Conservation (phyloP, 2,113 vertebrate genomes). For the Aspidoscelis tigris region DNA sequence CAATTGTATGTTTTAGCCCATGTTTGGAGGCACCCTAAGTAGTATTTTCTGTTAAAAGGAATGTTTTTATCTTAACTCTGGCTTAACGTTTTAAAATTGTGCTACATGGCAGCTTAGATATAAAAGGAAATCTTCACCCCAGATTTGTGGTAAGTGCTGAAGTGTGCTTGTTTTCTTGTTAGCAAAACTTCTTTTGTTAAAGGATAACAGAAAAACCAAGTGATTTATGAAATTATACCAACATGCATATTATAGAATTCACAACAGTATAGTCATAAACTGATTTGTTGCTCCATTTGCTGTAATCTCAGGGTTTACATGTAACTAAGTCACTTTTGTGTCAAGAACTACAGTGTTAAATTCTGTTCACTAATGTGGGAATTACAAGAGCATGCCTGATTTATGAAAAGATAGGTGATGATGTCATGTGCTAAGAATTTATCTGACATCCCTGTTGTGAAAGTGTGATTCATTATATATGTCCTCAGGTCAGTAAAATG, state of each 20-base stretch:
- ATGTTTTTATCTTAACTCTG: too few relatives aligned
- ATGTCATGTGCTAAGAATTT: neutral
- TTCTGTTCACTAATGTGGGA: neutral
- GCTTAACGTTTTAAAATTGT: too few relatives aligned
- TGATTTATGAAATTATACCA: too few relatives aligned
- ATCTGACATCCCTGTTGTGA: neutral
- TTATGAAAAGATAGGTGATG: neutral
- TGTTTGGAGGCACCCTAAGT: too few relatives aligned
- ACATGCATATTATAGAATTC: neutral
- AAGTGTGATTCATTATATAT: slow-evolving; percentile 14
- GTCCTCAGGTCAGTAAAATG: slow-evolving; percentile 4
- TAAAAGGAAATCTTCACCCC: neutral
- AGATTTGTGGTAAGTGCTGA: neutral
- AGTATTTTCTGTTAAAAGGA: too few relatives aligned
- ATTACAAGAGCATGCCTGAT: neutral
- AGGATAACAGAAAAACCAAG: neutral
- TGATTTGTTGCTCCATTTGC: neutral
- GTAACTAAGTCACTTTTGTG: neutral
- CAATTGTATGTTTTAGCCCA: too few relatives aligned
- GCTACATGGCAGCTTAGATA: too few relatives aligned
- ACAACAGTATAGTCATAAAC: neutral
- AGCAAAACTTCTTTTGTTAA: neutral
- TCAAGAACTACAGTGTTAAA: neutral
- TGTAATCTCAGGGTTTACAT: neutral
- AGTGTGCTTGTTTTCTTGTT: neutral